These are phyloP conservation scores for Greenwoodochromis staneri DNA, from an alignment of 2,113 vertebrate genomes.

Conservation along the genomic window DNA sequence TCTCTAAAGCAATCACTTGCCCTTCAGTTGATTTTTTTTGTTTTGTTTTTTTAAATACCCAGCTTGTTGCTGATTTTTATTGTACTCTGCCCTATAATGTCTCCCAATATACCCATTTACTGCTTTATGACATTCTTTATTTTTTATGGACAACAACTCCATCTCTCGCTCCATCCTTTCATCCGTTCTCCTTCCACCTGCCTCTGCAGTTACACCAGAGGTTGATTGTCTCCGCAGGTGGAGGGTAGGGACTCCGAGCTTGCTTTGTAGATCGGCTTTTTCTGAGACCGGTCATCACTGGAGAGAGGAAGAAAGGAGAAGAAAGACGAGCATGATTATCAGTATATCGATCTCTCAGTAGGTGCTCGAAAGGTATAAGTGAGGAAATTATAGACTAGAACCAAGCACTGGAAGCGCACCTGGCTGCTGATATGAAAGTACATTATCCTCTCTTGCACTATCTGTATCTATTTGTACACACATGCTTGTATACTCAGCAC, in stretches of 20 bases:
- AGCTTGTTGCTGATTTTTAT: slow-evolving; percentile 44
- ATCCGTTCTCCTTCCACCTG: neutral
- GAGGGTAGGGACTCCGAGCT: slow-evolving; percentile 67
- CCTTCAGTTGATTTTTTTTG: neutral
- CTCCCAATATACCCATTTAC: neutral
- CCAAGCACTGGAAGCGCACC: slow-evolving; percentile 15
- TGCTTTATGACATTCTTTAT: neutral
- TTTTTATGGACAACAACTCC: slow-evolving; percentile 17
- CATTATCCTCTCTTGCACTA: neutral
- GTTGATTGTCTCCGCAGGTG: slow-evolving; percentile 64
- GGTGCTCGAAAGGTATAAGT: slow-evolving; percentile 26
- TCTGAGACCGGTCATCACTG: slow-evolving; percentile 75
- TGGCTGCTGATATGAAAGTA: slow-evolving; percentile 17
- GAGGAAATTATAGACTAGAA: slow-evolving; percentile 46
- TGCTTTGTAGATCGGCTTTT: slow-evolving; percentile 74
- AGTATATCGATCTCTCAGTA: slow-evolving; percentile 29
- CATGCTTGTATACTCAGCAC: neutral
- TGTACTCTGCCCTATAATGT: neutral
- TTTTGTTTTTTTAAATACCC: neutral
- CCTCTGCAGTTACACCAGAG: slow-evolving; percentile 66
- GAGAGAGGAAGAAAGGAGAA: slow-evolving; percentile 1
- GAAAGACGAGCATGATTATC: slow-evolving; percentile 32
- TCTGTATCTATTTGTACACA: neutral
- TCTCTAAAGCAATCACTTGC: slow-evolving; percentile 49
- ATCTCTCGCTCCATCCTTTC: neutral